phyloP scores from a whole-genome alignment of 2,888 invertebrate species.

The Ischnus inquisitorius region DNA sequence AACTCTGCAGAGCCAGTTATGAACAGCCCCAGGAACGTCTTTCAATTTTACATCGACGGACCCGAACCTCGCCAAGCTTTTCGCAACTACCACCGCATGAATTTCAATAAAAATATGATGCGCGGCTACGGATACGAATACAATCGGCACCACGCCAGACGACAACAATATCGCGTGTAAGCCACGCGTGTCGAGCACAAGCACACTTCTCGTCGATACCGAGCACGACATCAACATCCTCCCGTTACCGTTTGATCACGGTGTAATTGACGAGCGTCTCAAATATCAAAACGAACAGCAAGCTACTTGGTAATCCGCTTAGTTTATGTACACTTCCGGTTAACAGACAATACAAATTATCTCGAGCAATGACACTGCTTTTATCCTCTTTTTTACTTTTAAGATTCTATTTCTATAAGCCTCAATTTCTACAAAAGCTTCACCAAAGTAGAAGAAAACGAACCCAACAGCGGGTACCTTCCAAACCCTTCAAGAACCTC shows the following conservation, averaged over 20 bases:
- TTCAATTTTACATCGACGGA: slow-evolving; percentile 71
- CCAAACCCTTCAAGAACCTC: too few species aligned
- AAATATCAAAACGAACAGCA: slow-evolving; percentile 79
- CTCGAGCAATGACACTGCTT: not conserved
- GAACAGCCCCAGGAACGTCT: slow-evolving; percentile 76
- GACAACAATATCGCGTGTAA: slow-evolving; percentile 85
- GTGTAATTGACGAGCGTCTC: slow-evolving; percentile 77
- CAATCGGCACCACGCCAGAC: slow-evolving; percentile 87
- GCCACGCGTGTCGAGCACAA: slow-evolving; percentile 74
- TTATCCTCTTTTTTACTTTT: too few species aligned
- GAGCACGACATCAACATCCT: slow-evolving; percentile 82
- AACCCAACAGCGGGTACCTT: too few species aligned
- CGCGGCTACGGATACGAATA: slow-evolving; percentile 88
- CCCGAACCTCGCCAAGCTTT: slow-evolving; percentile 76
- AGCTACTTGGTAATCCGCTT: slow-evolving; percentile 78
- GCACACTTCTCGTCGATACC: slow-evolving; percentile 80
- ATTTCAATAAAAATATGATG: slow-evolving; percentile 89
- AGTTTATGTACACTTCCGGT: slow-evolving; percentile 68
- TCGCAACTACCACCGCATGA: slow-evolving; percentile 89
- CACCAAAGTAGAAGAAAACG: too few species aligned
- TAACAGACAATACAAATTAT: slow-evolving; percentile 32
- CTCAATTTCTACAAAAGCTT: too few species aligned
- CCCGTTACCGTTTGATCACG: slow-evolving; percentile 77
- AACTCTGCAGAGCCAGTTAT: slow-evolving; percentile 76
- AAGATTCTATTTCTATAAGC: too few species aligned